phyloP scores from a whole-genome alignment of 2,888 invertebrate genomes.

The Glaucopsyche alexis region DNA sequence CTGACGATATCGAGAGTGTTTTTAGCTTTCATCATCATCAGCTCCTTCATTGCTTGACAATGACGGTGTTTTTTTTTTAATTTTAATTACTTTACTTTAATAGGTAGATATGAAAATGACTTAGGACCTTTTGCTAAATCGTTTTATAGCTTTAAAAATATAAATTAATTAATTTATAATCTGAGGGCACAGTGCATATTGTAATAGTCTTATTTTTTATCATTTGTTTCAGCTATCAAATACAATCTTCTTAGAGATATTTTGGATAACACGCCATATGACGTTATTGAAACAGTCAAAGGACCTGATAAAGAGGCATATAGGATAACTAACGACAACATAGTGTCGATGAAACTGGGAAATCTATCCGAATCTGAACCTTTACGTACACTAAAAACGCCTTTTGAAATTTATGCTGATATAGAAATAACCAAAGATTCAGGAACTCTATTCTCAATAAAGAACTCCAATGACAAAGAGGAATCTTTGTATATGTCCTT shows the following conservation, averaged over 20 bases:
- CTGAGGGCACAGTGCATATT: no score
- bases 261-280: background rate
- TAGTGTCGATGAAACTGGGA: background rate
- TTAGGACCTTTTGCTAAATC: no score
- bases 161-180: no score
- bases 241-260: background rate
- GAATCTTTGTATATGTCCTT: background rate
- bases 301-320: background rate
- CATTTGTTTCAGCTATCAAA: background rate
- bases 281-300: background rate
- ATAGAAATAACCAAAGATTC: background rate
- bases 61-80: no score
- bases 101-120: no score
- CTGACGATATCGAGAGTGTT: no score
- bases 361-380: background rate
- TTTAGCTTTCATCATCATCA: no score
- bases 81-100: no score
- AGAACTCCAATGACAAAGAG: background rate
- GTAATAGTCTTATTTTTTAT: background rate
- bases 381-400: background rate
- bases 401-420: conserved; percentile 3
- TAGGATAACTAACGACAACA: background rate
- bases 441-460: background rate
- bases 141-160: no score
- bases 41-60: no score